Evolutionary conservation across 2,113 vertebrate species (phyloP).

Genomic region (Corydoras maculifer): DNA sequence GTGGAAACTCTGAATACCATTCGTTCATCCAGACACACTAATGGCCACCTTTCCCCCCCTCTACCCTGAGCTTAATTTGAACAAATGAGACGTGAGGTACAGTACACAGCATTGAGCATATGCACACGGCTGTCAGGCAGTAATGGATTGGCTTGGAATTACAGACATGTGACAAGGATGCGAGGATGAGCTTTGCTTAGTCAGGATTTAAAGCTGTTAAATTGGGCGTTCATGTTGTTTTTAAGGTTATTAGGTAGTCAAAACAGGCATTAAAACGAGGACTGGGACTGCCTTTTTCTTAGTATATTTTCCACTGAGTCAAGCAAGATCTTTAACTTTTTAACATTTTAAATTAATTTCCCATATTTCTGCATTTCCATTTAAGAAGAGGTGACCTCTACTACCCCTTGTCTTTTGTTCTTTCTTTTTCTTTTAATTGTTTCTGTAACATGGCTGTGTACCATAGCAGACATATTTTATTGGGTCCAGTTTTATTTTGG

Average conservation of each 20-base stretch:
- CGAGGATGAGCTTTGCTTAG: conserved; percentile 6
- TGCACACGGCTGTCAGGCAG: too few relatives aligned
- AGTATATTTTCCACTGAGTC: too few relatives aligned
- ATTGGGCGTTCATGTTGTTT: conserved; percentile 10
- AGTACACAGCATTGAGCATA: conserved; percentile 50
- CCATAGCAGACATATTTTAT: too few relatives aligned
- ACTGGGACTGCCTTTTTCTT: too few relatives aligned
- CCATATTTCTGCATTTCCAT: too few relatives aligned
- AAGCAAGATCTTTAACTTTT: too few relatives aligned
- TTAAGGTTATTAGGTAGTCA: not conserved
- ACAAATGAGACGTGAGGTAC: conserved; percentile 59
- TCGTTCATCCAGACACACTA: conserved; percentile 64
- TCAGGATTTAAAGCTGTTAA: conserved; percentile 3
- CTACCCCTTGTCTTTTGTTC: too few relatives aligned
- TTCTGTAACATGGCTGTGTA: too few relatives aligned
- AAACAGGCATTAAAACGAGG: not conserved
- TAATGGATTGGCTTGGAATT: not conserved
- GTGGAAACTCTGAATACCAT: conserved; percentile 65
- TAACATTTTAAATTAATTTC: too few relatives aligned
- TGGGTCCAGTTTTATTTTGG: too few relatives aligned
- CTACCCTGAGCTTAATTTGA: conserved; percentile 59
- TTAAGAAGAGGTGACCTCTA: too few relatives aligned
- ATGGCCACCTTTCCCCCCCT: conserved; percentile 42
- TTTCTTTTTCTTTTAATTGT: too few relatives aligned
- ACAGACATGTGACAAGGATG: conserved; percentile 2